These are phyloP conservation scores for Trichacis sp. DNA, from an alignment of 2,888 invertebrate genomes.

Conservation along the genomic window DNA sequence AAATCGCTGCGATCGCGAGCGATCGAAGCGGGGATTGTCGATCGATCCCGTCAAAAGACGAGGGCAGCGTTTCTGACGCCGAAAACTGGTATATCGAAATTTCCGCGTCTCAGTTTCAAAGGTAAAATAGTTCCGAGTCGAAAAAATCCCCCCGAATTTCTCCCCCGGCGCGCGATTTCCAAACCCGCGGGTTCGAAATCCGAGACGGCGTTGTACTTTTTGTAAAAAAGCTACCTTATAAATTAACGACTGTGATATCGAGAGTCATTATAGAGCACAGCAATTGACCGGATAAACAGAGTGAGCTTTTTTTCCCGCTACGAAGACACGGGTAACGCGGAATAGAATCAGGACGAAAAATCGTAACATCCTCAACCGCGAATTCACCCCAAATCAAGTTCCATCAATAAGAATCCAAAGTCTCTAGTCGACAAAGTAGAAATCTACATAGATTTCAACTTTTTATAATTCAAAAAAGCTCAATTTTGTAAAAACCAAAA, in stretches of 20 bases:
- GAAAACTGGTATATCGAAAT: not conserved
- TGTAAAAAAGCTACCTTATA: conserved; percentile 61
- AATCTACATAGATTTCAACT: too few species aligned
- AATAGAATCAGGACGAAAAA: not conserved
- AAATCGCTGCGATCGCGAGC: not conserved
- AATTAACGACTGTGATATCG: conserved; percentile 60
- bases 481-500: too few species aligned
- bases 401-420: too few species aligned
- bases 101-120: not conserved
- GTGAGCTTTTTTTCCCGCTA: not conserved
- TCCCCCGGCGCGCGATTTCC: conserved; percentile 16
- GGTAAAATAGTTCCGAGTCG: not conserved
- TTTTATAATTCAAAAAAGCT: too few species aligned
- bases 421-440: too few species aligned
- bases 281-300: conserved; percentile 53
- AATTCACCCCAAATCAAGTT: too few species aligned
- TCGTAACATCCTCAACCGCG: too few species aligned
- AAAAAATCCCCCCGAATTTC: conserved; percentile 24
- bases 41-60: conserved; percentile 1
- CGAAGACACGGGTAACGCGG: not conserved
- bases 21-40: not conserved
- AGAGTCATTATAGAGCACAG: conserved; percentile 43
- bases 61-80: not conserved
- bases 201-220: conserved; percentile 7
- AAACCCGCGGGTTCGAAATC: not conserved